phyloP scores from a whole-genome alignment of 2,797 vertebrate species.

The Hipposideros larvatus region DNA sequence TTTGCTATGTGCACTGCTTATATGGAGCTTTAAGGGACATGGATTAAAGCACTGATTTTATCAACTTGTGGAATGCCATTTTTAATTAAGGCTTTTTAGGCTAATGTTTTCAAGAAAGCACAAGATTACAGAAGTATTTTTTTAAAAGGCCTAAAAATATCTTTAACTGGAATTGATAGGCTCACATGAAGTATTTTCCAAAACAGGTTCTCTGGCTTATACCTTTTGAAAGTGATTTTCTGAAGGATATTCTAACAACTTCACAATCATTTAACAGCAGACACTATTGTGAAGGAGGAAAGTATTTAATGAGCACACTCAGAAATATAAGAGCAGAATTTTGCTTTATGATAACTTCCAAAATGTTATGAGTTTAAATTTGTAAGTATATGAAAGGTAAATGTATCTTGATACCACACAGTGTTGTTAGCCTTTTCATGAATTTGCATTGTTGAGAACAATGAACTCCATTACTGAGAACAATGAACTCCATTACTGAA shows the following conservation, averaged over 20 bases:
- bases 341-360: not conserved
- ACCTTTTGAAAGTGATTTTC: not conserved
- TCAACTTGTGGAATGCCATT: not conserved
- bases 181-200: not conserved
- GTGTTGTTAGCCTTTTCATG: not conserved
- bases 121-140: no score
- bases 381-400: not conserved
- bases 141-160: not conserved
- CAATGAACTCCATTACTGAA: not conserved
- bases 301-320: not conserved
- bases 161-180: not conserved
- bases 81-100: no score
- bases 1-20: not conserved
- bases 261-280: not conserved
- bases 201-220: not conserved
- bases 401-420: not conserved
- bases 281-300: not conserved
- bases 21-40: not conserved
- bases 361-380: not conserved
- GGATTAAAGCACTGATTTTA: not conserved
- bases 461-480: not conserved
- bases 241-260: not conserved
- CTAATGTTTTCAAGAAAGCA: no score
- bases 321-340: constrained; percentile 26
- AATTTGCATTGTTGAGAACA: not conserved